Percentiles rank a stretch among this genome's conserved stretches.
These are phyloP conservation scores for Cavia aperea DNA, from an alignment of 2,113 vertebrate genomes.

Conservation along the genomic window DNA sequence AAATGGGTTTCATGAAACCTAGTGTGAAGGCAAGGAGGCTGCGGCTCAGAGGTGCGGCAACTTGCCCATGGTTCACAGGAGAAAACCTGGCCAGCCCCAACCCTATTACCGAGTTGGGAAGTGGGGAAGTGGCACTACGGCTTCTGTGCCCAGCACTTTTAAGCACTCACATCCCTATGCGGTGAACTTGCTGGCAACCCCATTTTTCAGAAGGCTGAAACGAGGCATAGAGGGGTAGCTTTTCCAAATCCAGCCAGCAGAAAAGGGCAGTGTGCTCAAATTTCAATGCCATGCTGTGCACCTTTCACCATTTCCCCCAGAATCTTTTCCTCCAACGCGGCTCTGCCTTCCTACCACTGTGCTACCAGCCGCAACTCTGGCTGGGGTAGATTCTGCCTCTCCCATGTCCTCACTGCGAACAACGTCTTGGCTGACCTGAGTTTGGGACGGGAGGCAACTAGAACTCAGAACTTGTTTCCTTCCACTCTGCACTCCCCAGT, in stretches of 20 bases:
- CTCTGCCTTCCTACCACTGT: not conserved
- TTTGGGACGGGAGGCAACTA: not conserved
- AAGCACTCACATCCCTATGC: not conserved
- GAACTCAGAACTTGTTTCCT: slow-evolving; percentile 33
- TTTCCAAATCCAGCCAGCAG: not conserved
- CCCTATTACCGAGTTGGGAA: not conserved
- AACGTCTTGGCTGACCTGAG: slow-evolving; percentile 25
- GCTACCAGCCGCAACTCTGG: not conserved
- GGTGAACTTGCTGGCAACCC: not conserved
- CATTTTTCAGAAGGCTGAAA: not conserved
- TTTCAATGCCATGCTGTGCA: not conserved
- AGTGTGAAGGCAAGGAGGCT: not conserved
- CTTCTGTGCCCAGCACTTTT: not conserved
- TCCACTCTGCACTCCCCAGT: not conserved
- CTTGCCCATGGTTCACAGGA: not conserved
- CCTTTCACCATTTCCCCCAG: not conserved
- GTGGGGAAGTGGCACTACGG: not conserved
- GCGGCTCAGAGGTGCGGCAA: not conserved
- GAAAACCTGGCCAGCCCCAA: not conserved
- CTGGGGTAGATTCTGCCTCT: not conserved
- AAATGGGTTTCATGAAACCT: not conserved
- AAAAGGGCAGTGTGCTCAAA: not conserved
- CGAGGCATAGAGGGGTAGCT: not conserved
- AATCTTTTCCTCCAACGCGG: not conserved
- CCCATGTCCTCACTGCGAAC: not conserved